phyloP scores from a whole-genome alignment of 92 coral and sea anemone genomes.

The Epizoanthus illoricatus region DNA sequence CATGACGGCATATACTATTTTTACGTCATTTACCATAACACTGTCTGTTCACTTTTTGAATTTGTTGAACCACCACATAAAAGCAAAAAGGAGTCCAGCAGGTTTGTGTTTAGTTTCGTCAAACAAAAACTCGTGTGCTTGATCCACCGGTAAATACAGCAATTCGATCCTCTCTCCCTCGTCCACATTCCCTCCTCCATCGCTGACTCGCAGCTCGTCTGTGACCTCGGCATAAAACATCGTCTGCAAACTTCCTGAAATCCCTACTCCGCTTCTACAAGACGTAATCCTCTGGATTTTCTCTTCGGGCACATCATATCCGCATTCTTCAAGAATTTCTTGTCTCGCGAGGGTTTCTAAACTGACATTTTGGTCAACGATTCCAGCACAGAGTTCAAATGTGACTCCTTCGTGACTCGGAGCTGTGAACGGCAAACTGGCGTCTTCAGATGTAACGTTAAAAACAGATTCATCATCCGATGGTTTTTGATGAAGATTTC shows the following conservation, averaged over 20 bases:
- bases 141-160: slow-evolving; percentile 78
- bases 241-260: slow-evolving; percentile 77
- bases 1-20: too few species aligned
- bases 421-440: slow-evolving; percentile 64
- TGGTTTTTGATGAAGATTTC: slow-evolving; percentile 54
- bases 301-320: slow-evolving; percentile 91
- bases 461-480: slow-evolving; percentile 38
- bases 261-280: slow-evolving; percentile 78
- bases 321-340: slow-evolving; percentile 96
- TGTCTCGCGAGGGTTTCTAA: slow-evolving; percentile 75
- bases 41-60: slow-evolving; percentile 41
- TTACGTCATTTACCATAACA: background rate
- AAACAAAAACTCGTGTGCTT: slow-evolving; percentile 81
- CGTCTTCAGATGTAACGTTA: slow-evolving; percentile 62
- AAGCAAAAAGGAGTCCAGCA: slow-evolving; percentile 81
- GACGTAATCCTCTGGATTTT: slow-evolving; percentile 70
- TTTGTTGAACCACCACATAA: slow-evolving; percentile 92
- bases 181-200: slow-evolving; percentile 85
- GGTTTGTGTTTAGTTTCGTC: slow-evolving; percentile 82
- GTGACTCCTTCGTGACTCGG: slow-evolving; percentile 76
- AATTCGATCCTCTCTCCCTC: slow-evolving; percentile 96
- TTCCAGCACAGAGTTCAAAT: slow-evolving; percentile 98
- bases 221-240: slow-evolving; percentile 89
- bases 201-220: slow-evolving; percentile 76
- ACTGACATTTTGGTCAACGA: slow-evolving; percentile 80